Evolutionary conservation across 1,140 invertebrate genomes (phyloP).

Genomic region (Brachionus rubens): DNA sequence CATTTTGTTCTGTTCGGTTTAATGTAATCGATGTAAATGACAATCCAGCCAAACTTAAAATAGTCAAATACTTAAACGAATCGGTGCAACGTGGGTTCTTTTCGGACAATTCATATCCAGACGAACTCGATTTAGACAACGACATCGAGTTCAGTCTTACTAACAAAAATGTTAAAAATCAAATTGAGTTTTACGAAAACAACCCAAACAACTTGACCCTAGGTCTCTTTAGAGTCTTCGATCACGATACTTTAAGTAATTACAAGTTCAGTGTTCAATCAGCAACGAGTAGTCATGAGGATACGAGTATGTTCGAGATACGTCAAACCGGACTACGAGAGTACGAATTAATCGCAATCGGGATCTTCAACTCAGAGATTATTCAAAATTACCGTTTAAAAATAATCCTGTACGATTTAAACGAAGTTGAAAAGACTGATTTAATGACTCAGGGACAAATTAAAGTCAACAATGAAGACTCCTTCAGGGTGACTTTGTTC

Average conservation of each 20-base stretch:
- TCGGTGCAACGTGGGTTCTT: neutral
- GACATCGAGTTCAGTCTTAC: neutral
- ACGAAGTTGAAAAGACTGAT: neutral
- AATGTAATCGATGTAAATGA: slow-evolving; percentile 37
- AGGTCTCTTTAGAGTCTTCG: slow-evolving; percentile 21
- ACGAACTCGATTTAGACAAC: neutral
- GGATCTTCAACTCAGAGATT: neutral
- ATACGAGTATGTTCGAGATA: slow-evolving; percentile 23
- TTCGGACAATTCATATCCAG: neutral
- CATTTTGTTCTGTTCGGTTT: slow-evolving; percentile 5
- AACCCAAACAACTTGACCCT: neutral
- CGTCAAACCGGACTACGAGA: neutral
- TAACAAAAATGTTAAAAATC: neutral
- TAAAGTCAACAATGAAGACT: neutral
- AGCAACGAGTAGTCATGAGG: neutral
- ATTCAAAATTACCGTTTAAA: slow-evolving; percentile 34
- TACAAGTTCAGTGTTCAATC: slow-evolving; percentile 39
- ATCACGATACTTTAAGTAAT: slow-evolving; percentile 11
- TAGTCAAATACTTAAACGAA: slow-evolving; percentile 31
- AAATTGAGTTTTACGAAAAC: slow-evolving; percentile 31
- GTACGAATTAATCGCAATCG: neutral
- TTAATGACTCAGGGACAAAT: slow-evolving; percentile 6
- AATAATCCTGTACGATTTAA: slow-evolving; percentile 4
- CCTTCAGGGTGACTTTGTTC: neutral
- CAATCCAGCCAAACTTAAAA: slow-evolving; percentile 18